Base-by-base conservation (phyloP, 2,888 invertebrate genomes). In the Cataglyphis livida region DNA sequence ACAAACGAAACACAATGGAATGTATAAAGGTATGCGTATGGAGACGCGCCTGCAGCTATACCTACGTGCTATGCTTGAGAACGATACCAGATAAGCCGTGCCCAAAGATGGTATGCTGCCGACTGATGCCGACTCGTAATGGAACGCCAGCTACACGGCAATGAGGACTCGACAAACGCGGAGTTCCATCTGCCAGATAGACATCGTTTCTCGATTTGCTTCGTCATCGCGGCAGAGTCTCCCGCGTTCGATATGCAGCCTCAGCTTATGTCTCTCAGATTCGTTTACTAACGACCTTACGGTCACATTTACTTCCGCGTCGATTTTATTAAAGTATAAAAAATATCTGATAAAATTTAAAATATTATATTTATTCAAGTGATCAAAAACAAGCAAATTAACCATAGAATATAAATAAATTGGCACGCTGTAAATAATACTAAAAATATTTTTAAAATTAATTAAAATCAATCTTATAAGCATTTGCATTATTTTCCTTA, bases 31-130 rank as follows among this genome's bases (percentile, higher is more conserved):
- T 91, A 93, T 92, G 92, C 91, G 87, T 82, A 88, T 81, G 87
- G 89, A 91, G 89, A 91, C 90, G 89, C 90, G 91, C 90, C 88
- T 88, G 87, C 84, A 85, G 85, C 87, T 84, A 88, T 87, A 81
- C n/a, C 51, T 51, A 51, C 87, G 87, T 85, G 89, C 87, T 89
- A 88, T 88, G 85, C 85, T 87, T 84, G 73, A 51, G 51, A 75
- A 89, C 89, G 91, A 91, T 90, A 90, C 84, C 85, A 93, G 93
- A 93, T 93, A 91, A 91, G 90, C 91, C 91, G 86, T 92, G 91
- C 90, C 91, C 91, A 90, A 93, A 91, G 91, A 92, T 92, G 93
- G 92, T 93, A 93, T 92, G 93, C 90, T 90, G 92, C 79, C 81
- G 51, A 51, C 75, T 85, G 87, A 89, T 85, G 89, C 73, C 86